Base-by-base conservation (phyloP, 2,888 invertebrate species). In the Andrena chrysosceles region DNA sequence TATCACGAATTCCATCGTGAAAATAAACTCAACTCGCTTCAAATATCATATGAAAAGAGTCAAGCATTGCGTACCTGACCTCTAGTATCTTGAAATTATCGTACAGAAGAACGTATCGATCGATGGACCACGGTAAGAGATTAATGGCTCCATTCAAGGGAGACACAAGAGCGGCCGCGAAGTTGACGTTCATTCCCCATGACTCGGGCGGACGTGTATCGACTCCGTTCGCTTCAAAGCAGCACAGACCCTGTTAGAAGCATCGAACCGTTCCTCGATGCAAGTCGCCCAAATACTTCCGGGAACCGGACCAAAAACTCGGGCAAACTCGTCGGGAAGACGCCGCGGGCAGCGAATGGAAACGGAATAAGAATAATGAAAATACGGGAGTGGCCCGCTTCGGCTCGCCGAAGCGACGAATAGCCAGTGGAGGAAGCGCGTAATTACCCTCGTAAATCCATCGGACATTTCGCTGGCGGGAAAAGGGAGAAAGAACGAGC, bases 401-500 rank as follows among this genome's bases (percentile, higher is more conserved):
- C 52, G 66, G 63, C 54, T 76, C 52, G 76, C 60, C 23, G 68
- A 66, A 67, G 71, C 83, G 87, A 72, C 83, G 84, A 78, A 76
- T 77, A 77, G 72, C 72, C 52, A 68, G 35, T 33, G 62, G 56
- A 54, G 78, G 79, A 88, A 73, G 81, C 79, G 67, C 83, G 85
- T 86, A 88, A 87, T 88, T 88, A 87, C 76, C 77, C 77, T 83
- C 89, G 77, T 85, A 88, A 86, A 88, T 88, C 80, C 82, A 54
- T 83, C 74, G 76, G 63, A 56, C 66, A 74, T 85, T 77, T 77
- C 69, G 70, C 70, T 33, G 52, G 33, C 8, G 62, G 49, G 35
- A 48, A 42, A 56, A 56, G 7, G 35, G 31, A 29, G 56, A 64
- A 23, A 13, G 52, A 52, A 31, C 59, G 59, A 52, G 33, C 8